Evolutionary conservation across 2,888 invertebrate genomes (phyloP).

Genomic region (Nineta flava): DNA sequence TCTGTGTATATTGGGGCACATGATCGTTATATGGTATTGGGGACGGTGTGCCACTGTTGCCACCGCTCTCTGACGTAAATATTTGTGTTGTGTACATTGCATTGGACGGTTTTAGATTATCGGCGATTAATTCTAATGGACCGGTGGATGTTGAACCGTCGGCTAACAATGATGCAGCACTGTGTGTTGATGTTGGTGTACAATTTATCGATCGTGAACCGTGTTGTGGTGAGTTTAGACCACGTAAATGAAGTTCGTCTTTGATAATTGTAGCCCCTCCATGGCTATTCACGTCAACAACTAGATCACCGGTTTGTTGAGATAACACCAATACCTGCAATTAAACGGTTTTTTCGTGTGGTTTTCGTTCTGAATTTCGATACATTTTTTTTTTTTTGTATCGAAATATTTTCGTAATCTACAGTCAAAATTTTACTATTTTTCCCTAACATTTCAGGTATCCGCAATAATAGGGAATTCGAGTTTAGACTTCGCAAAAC

Average conservation of each 20-base stretch:
- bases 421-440: no score
- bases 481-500: no score
- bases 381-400: background rate
- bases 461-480: no score
- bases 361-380: constrained; percentile 8
- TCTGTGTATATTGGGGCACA: constrained; percentile 29
- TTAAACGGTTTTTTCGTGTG: constrained; percentile 13
- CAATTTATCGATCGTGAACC: constrained; percentile 49
- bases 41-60: constrained; percentile 40
- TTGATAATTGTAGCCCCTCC: constrained; percentile 34
- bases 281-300: constrained; percentile 32
- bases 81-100: constrained; percentile 52
- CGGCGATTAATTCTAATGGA: constrained; percentile 30
- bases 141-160: constrained; percentile 29
- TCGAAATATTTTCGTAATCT: no score
- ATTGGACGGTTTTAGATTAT: constrained; percentile 31
- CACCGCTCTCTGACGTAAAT: constrained; percentile 38
- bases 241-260: constrained; percentile 39
- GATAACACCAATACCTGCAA: constrained; percentile 33
- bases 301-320: constrained; percentile 25
- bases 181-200: constrained; percentile 47
- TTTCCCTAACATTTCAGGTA: no score
- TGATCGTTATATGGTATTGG: constrained; percentile 39
- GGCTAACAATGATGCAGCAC: constrained; percentile 35
- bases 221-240: constrained; percentile 46